Conservation (phyloP, 2,888 invertebrate species). For the Andrena hattorfiana region DNA sequence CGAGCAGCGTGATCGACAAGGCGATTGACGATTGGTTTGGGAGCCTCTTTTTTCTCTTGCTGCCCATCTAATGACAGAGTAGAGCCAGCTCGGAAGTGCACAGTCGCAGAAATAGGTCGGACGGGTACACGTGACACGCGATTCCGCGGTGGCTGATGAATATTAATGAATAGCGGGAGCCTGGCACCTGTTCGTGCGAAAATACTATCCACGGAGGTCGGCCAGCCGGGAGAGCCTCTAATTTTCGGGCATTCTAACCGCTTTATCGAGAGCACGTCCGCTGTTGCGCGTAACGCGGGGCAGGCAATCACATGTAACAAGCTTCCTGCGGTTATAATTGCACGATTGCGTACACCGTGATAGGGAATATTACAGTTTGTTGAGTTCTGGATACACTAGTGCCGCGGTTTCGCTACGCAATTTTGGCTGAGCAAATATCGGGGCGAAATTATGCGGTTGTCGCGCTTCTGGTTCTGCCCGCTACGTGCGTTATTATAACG, state of each 20-base stretch:
- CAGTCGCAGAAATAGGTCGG: constrained; percentile 20
- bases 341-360: constrained; percentile 28
- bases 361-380: constrained; percentile 47
- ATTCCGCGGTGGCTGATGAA: constrained; percentile 29
- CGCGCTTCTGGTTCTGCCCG: constrained; percentile 14
- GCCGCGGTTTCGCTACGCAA: constrained; percentile 26
- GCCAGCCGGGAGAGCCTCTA: constrained; percentile 28
- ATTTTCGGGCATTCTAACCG: constrained; percentile 44
- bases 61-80: constrained; percentile 1
- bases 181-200: constrained; percentile 29
- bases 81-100: constrained; percentile 8
- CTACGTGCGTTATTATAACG: constrained; percentile 30
- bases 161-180: constrained; percentile 49
- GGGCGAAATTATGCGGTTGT: constrained; percentile 19
- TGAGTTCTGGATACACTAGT: constrained; percentile 27
- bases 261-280: constrained; percentile 38
- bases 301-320: constrained; percentile 33
- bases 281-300: constrained; percentile 8
- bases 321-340: constrained; percentile 50
- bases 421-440: constrained; percentile 41
- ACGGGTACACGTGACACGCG: constrained; percentile 6
- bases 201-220: constrained; percentile 29
- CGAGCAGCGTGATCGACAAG: constrained; percentile 11
- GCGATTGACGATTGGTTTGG: constrained; percentile 23
- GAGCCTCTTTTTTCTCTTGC: constrained; percentile 7